Conservation (phyloP, 1,140 invertebrate species). For the Melanaphis sacchari region DNA sequence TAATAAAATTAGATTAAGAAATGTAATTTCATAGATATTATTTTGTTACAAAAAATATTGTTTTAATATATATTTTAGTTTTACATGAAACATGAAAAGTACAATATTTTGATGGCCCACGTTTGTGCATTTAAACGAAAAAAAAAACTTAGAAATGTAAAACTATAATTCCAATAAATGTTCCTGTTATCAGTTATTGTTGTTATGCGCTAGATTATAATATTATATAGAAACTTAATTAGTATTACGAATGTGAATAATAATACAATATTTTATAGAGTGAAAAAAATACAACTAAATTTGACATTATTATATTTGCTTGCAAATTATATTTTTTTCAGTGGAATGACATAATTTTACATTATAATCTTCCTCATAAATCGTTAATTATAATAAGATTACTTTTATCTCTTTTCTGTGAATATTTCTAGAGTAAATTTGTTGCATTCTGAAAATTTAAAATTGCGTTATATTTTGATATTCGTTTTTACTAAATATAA, state of each 20-base stretch:
- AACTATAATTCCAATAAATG: neutral
- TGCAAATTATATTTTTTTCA: neutral
- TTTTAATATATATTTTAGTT: neutral
- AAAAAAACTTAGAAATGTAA: neutral
- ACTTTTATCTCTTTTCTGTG: slow-evolving; percentile 12
- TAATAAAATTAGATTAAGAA: neutral
- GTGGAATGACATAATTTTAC: neutral
- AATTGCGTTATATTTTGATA: neutral
- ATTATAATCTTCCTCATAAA: neutral
- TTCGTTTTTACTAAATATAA: neutral
- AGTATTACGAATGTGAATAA: neutral
- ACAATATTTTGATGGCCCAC: neutral
- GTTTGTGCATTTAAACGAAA: neutral
- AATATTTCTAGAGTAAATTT: slow-evolving; percentile 2
- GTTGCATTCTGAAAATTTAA: slow-evolving; percentile 4
- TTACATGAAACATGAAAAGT: neutral
- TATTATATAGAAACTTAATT: neutral
- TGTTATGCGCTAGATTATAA: neutral
- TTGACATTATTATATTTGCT: neutral
- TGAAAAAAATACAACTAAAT: neutral
- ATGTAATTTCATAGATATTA: neutral
- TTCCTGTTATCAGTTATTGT: neutral
- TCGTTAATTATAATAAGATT: neutral
- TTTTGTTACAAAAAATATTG: neutral
- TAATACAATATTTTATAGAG: neutral